Evolutionary conservation across 2,888 invertebrate species (phyloP), one percentile per base, ranked within the genome.

Genomic region (Drosophila atripex): DNA sequence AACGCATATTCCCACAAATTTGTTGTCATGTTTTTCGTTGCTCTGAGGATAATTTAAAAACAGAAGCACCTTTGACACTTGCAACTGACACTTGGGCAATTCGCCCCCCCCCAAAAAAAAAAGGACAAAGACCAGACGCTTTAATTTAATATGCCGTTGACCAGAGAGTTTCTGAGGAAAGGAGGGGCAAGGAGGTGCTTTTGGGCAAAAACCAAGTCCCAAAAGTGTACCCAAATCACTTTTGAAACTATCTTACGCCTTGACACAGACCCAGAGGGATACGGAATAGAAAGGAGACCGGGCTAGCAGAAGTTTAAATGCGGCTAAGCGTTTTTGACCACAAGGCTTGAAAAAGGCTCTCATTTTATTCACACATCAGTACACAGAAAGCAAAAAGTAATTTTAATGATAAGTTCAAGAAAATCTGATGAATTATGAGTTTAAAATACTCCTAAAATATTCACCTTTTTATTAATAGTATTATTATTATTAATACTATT

Each of bases 141-240:
- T 87, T 84, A 87, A 87, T 84, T 84, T 84, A 84, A 84, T 84
- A 84, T 84, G 84, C 87, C 80, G 80, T 80, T 77, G 85, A 86
- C 68, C 83, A 78, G 82, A 63, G 49, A 39, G 49, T 2, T 35
- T 6, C n/a, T n/a, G 23, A 43, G 18, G 28, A 18, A 35, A 46
- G 39, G 52, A 45, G 45, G 30, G 2, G 11, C 16, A 23, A n/a
- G 12, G 43, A 21, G 14, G 21, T 35, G 7, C 11, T n/a, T 28
- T 30, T 23, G 21, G 45, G 58, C 45, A 53, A 76, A 77, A 78
- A 76, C 68, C 83, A 78, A 78, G 79, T 82, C 84, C 86, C 84
- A 72, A 86, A 87, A 85, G 86, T 86, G 73, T 79, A 86, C 88
- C 88, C 88, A 86, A 83, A 86, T 86, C 86, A 86, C 84, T 85